Base-by-base conservation (phyloP, 1,140 invertebrate genomes). In the Drosophila sp. region DNA sequence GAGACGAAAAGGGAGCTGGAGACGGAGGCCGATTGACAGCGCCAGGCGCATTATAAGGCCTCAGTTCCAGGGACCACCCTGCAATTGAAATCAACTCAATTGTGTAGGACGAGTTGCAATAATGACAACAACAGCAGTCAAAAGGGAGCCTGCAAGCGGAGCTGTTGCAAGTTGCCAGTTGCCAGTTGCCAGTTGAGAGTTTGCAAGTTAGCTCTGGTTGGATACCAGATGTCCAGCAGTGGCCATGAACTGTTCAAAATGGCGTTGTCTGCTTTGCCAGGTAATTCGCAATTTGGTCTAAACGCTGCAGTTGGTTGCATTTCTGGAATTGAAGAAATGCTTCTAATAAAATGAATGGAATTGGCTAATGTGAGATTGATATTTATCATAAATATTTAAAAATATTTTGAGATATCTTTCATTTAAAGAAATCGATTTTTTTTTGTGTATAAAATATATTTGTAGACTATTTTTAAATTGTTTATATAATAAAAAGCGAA, bases 21-120 rank as follows among this genome's bases (percentile, higher is more conserved):
- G 57, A 46, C 43, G 11, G 41, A 9, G 34, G 45, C 43, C 54
- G 80, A 82, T 83, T 82, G 80, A 82, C 80, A 82, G 80, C 79
- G 58, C 78, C 69, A 65, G 78, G 78, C 78, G 79, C 74, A 81
- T 81, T 81, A 82, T 78, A 82, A 71, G 73, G 70, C 69, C 76
- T 81, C 73, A 81, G 78, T 81, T 48, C 73, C 64, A 54, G 32
- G 65, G 80, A 83, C 80, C 80, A 83, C 80, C 80, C 80, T 83
- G 80, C 80, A 83, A 83, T 83, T 83, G 80, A 71, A 83, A 83
- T 83, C 66, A 72, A 72, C 80, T 83, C 80, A 76, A 80, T 83
- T 70, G 65, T 73, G 71, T 73, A 62, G 71, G 59, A 62, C 50
- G 27, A 65, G 34, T 38, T 21, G 9, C 32, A 46, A 46, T n/a